Base-by-base conservation (phyloP, 2,113 vertebrate genomes). In the Tetrax tetrax region DNA sequence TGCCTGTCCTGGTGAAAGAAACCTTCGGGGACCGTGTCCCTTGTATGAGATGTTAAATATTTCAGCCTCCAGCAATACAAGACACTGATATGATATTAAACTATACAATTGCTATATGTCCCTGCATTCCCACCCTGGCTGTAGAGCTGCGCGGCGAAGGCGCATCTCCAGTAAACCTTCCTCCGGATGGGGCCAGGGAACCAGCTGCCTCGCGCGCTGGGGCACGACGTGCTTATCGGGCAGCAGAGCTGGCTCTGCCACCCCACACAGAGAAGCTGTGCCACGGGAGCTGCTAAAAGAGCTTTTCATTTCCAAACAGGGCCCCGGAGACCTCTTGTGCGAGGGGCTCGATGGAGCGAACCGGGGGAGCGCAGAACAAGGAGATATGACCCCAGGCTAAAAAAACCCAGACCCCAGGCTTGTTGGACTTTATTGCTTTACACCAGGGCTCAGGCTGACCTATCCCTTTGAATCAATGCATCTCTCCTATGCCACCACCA, bases 251-350 rank as follows among this genome's bases (percentile, higher is more conserved):
- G 83, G 69, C 78, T 87, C 83, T 91, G 87, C 76, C 93, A 90
- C 65, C 86, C 87, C 43, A 48, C 93, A 53, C 0, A 0, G 43
- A 80, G 89, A 96, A 87, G 76, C 56, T 83, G 89, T 74, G 81
- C 83, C 87, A 90, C 1, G 78, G 91, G 93, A 91, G 87, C 87
- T 84, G 83, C 94, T 97, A 95, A 93, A 96, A 90, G 89, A 96
- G 83, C 95, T 85, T 93, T 97, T 97, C 83, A 95, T 96, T 97
- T 95, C 80, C 83, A 89, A 95, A 92, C 81, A 76, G 92, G 91
- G 53, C 96, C 95, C 88, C 2, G 8, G 96, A 95, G 96, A 93
- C 94, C 92, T 89, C 88, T 87, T 93, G 57, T 91, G 91, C 35
- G 68, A 93, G 64, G 54, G 89, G 43, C 74, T 88, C 51, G 31